Base-by-base conservation (phyloP, 2,797 vertebrate genomes). In the Diceros bicornis region DNA sequence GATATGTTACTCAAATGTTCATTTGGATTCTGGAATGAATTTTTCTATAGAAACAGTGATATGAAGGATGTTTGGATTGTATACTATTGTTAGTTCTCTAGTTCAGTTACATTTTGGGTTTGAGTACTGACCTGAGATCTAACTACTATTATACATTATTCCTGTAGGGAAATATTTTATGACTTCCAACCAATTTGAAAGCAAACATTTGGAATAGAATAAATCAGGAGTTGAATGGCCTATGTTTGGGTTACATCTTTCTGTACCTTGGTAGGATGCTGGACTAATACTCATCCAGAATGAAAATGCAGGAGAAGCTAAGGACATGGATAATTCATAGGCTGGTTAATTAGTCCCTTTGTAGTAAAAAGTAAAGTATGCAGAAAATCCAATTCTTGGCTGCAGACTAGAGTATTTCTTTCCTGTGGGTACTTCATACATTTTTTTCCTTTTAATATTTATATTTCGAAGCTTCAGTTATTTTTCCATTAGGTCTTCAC, bases 101-200 rank as follows among this genome's bases (percentile, higher is more conserved):
- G 55, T 95, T 95, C n/a, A 91, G 41, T 50, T 85, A 59, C 37
- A 88, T 84, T 52, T 96, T 94, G 59, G 37, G 59, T 94, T 94
- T 27, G 62, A 91, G 37, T n/a, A 81, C 27, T 96, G 23, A 6
- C 44, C 17, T 78, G 37, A 61, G 21, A 62, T 75, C 84, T 84
- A 64, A 77, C 25, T 79, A 66, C 47, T 17, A 23, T 94, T 47
- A 68, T 68, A 27, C 10, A 18, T 92, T 62, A 47, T 94, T 72
- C 12, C 34, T 89, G 9, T 37, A 66, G 34, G 66, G 62, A 94
- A 92, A 71, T 85, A 82, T 41, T 62, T 72, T 29, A 69, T 78
- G 77, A 85, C n/a, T 94, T 88, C 21, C 27, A 85, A 11, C 25
- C n/a, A 37, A 41, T 71, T 85, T 90, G 61, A 37, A 93, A 96